These are phyloP conservation scores for Hemistola chrysoprasaria DNA, from an alignment of 2,888 invertebrate genomes.

Conservation along the genomic window DNA sequence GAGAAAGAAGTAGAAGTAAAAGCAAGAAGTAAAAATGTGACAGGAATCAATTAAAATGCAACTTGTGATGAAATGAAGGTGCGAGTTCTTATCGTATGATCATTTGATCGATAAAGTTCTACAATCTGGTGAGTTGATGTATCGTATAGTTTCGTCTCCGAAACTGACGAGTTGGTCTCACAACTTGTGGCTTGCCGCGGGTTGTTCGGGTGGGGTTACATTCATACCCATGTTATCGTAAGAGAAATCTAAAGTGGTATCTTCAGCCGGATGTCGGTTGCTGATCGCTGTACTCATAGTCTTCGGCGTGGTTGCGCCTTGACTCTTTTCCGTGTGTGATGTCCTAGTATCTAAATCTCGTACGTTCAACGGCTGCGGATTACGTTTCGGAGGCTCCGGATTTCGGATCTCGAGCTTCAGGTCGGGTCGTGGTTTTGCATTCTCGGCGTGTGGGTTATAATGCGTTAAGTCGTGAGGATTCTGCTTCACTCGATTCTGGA, in stretches of 20 bases:
- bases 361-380: slow-evolving; percentile 62
- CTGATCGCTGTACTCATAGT: slow-evolving; percentile 88
- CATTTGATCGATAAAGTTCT: not conserved
- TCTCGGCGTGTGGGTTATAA: slow-evolving; percentile 73
- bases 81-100: not conserved
- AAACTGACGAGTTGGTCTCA: slow-evolving; percentile 50
- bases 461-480: slow-evolving; percentile 69
- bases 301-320: slow-evolving; percentile 82
- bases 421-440: slow-evolving; percentile 67
- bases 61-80: too few species aligned
- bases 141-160: slow-evolving; percentile 38
- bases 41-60: too few species aligned
- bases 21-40: too few species aligned
- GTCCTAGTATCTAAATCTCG: slow-evolving; percentile 64
- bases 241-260: slow-evolving; percentile 88
- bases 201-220: slow-evolving; percentile 82
- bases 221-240: slow-evolving; percentile 91
- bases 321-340: slow-evolving; percentile 74
- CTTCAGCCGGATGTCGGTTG: slow-evolving; percentile 88
- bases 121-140: slow-evolving; percentile 30
- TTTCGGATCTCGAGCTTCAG: slow-evolving; percentile 69
- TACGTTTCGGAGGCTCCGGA: slow-evolving; percentile 62
- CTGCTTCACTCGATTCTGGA: slow-evolving; percentile 74
- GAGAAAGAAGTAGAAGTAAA: too few species aligned
- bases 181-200: slow-evolving; percentile 62